phyloP scores from a whole-genome alignment of 2,797 vertebrate genomes.

The Cetoscarus ocellatus region DNA sequence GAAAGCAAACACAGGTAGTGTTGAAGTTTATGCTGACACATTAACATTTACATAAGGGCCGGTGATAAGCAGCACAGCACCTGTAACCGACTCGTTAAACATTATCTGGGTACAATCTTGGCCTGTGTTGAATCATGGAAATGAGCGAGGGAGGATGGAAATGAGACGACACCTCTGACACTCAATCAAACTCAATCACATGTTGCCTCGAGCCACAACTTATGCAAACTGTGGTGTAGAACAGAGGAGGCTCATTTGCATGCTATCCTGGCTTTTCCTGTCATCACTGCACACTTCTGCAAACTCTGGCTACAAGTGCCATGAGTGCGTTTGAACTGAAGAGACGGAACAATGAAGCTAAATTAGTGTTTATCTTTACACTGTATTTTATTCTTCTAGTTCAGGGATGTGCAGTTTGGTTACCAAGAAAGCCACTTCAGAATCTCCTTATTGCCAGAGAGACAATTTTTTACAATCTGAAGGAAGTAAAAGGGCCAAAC shows the following conservation, averaged over 20 bases:
- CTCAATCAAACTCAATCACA: constrained; percentile 47
- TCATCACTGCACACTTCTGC: not conserved
- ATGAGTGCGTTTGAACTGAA: too few relatives aligned
- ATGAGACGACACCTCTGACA: constrained; percentile 36
- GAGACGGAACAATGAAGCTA: too few relatives aligned
- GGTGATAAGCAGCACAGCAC: constrained; percentile 28
- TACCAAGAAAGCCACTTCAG: too few relatives aligned
- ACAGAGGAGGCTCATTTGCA: constrained; percentile 12
- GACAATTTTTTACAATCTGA: too few relatives aligned
- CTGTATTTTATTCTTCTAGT: not conserved
- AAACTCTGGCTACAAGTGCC: not conserved
- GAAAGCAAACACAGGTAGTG: constrained; percentile 14
- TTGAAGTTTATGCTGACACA: constrained; percentile 14
- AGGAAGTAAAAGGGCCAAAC: too few relatives aligned
- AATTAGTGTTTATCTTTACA: not conserved
- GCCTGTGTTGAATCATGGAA: constrained; percentile 45
- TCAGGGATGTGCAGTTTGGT: not conserved
- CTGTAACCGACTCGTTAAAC: constrained; percentile 51
- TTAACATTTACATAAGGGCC: constrained; percentile 53
- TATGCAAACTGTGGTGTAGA: constrained; percentile 36
- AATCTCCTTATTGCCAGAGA: too few relatives aligned
- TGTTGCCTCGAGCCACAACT: constrained; percentile 1
- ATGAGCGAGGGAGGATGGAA: constrained; percentile 36
- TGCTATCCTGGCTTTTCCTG: not conserved
- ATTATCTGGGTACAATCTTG: constrained; percentile 45